Percentiles rank a stretch among this genome's conserved stretches.
phyloP scores from a whole-genome alignment of 2,797 vertebrate genomes.

The Hydrolagus colliei region DNA sequence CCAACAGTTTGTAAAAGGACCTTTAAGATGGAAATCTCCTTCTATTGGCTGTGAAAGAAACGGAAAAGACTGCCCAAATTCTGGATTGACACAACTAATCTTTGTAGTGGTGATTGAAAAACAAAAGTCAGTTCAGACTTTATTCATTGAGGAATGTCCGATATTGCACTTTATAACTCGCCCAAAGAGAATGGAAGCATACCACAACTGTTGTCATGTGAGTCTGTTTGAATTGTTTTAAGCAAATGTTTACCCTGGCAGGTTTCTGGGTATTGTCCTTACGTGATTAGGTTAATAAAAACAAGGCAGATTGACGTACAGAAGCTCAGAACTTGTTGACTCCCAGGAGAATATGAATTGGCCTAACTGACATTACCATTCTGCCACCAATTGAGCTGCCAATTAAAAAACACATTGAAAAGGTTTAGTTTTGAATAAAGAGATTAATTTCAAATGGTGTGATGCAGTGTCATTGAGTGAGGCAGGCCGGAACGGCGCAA shows the following conservation, averaged over 20 bases:
- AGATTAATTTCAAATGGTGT: not conserved
- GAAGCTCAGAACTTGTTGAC: conserved; percentile 18
- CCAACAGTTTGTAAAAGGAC: not conserved
- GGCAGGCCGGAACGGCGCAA: too few species aligned
- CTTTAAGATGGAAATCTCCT: not conserved
- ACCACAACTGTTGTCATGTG: not conserved
- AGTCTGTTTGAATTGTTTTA: not conserved
- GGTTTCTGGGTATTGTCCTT: not conserved
- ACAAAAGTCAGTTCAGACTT: not conserved
- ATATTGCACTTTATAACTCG: not conserved
- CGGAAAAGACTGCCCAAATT: not conserved
- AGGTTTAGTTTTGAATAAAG: too few species aligned
- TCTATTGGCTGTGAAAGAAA: not conserved
- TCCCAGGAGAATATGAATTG: not conserved
- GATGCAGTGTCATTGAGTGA: not conserved
- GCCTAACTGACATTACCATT: not conserved
- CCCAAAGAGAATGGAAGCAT: not conserved
- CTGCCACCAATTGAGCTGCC: not conserved
- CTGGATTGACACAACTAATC: not conserved
- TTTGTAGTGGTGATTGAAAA: not conserved
- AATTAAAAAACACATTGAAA: conserved; percentile 17
- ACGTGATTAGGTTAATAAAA: conserved; percentile 9
- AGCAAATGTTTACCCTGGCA: not conserved
- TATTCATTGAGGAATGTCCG: not conserved
- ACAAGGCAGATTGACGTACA: not conserved